phyloP scores from a whole-genome alignment of 2,797 vertebrate genomes.

The Lagorchestes hirsutus region DNA sequence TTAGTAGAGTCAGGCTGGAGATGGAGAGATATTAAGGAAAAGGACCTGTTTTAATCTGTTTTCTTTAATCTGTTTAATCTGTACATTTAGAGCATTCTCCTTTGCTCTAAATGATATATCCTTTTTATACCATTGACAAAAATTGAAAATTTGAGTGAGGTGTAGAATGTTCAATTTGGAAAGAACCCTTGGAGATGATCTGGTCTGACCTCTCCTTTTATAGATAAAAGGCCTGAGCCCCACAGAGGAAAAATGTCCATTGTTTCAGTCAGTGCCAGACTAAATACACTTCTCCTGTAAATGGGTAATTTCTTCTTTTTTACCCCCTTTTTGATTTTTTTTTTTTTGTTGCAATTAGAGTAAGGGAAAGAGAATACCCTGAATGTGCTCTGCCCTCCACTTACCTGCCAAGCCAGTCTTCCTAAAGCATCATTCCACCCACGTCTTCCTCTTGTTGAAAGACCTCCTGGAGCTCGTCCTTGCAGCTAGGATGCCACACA shows the following conservation, averaged over 20 bases:
- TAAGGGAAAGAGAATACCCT: not conserved
- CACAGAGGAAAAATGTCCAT: slow-evolving; percentile 34
- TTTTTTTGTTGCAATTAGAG: not conserved
- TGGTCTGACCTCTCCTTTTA: slow-evolving; percentile 54
- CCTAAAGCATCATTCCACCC: not conserved
- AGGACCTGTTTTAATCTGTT: slow-evolving; percentile 43
- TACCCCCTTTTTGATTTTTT: slow-evolving; percentile 43
- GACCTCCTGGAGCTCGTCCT: not conserved
- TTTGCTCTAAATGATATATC: slow-evolving; percentile 19
- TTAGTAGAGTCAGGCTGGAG: slow-evolving; percentile 30
- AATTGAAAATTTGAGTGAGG: slow-evolving; percentile 56
- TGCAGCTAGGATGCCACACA: not conserved
- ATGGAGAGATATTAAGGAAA: slow-evolving; percentile 21
- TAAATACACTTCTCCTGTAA: slow-evolving; percentile 19
- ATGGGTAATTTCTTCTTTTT: slow-evolving; percentile 32
- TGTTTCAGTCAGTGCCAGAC: slow-evolving; percentile 17
- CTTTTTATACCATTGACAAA: slow-evolving; percentile 32
- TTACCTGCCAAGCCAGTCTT: not conserved
- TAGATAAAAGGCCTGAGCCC: slow-evolving; percentile 50
- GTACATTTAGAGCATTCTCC: slow-evolving; percentile 9
- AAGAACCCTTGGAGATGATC: slow-evolving; percentile 46
- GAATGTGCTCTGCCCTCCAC: not conserved
- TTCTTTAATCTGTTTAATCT: not conserved
- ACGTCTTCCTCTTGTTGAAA: not conserved
- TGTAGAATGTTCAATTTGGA: slow-evolving; percentile 42